Conservation (phyloP, 2,888 invertebrate species). For the Pyrgus malvae region DNA sequence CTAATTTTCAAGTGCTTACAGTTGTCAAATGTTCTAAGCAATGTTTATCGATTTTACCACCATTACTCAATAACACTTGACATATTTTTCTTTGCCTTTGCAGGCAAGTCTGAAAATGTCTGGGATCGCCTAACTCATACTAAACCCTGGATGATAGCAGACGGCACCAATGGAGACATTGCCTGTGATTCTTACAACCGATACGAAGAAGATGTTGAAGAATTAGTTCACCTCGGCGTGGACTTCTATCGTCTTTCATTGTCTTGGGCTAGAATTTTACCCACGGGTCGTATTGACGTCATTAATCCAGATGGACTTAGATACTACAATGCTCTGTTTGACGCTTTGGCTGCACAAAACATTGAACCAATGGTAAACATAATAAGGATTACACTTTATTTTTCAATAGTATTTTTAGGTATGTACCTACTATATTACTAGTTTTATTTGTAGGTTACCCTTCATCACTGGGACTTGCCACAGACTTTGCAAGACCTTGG, state of each 20-base stretch:
- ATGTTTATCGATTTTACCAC: no score
- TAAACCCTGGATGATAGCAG: slow-evolving; percentile 81
- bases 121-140: slow-evolving; percentile 82
- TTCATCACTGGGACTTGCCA: slow-evolving; percentile 87
- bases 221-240: slow-evolving; percentile 74
- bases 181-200: slow-evolving; percentile 87
- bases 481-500: slow-evolving; percentile 80
- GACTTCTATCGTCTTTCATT: slow-evolving; percentile 81
- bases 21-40: no score
- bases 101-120: slow-evolving; percentile 85
- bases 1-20: no score
- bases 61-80: no score
- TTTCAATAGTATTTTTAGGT: no score
- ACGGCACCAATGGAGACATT: slow-evolving; percentile 84
- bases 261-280: slow-evolving; percentile 85
- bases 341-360: slow-evolving; percentile 82
- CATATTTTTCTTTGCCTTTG: no score
- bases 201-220: slow-evolving; percentile 82
- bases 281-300: slow-evolving; percentile 79
- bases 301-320: slow-evolving; percentile 83
- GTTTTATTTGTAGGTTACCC: slow-evolving; percentile 74
- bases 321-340: slow-evolving; percentile 85
- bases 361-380: slow-evolving; percentile 84
- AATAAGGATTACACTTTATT: no score
- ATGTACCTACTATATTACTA: no score